Percentiles rank a stretch among this genome's conserved stretches.
These are phyloP conservation scores for Phragmatobia fuliginosa DNA, from an alignment of 2,888 invertebrate species.

Conservation along the genomic window DNA sequence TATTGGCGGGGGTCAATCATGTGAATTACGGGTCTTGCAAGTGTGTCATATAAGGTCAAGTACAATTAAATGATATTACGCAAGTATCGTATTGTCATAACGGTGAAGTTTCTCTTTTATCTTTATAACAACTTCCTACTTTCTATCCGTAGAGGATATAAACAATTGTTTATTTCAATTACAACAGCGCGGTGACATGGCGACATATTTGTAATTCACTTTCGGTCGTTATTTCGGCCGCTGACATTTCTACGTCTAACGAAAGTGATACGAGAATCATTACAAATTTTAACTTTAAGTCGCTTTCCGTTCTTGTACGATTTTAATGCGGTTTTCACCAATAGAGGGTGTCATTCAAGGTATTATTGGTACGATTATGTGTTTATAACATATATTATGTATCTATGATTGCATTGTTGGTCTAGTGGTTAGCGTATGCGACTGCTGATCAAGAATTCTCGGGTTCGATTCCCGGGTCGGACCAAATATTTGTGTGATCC, in stretches of 20 bases:
- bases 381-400: too few species aligned
- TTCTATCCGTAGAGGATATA: slow-evolving; percentile 8
- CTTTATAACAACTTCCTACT: slow-evolving; percentile 7
- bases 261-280: not conserved
- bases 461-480: too few species aligned
- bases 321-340: too few species aligned
- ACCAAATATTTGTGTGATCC: too few species aligned
- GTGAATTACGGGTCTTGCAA: slow-evolving; percentile 33
- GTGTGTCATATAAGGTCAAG: slow-evolving; percentile 40
- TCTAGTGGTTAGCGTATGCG: too few species aligned
- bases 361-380: too few species aligned
- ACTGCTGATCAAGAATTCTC: too few species aligned
- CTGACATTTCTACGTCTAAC: not conserved
- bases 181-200: not conserved
- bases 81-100: slow-evolving; percentile 12
- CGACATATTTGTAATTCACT: not conserved
- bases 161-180: not conserved
- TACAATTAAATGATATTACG: slow-evolving; percentile 24
- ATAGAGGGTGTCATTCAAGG: too few species aligned
- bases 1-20: slow-evolving; percentile 36
- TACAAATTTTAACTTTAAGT: too few species aligned
- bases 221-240: not conserved
- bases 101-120: slow-evolving; percentile 41
- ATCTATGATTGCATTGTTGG: too few species aligned
- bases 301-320: too few species aligned